Base-by-base conservation (phyloP, 1,140 invertebrate species). In the Lepidurus arcticus region DNA sequence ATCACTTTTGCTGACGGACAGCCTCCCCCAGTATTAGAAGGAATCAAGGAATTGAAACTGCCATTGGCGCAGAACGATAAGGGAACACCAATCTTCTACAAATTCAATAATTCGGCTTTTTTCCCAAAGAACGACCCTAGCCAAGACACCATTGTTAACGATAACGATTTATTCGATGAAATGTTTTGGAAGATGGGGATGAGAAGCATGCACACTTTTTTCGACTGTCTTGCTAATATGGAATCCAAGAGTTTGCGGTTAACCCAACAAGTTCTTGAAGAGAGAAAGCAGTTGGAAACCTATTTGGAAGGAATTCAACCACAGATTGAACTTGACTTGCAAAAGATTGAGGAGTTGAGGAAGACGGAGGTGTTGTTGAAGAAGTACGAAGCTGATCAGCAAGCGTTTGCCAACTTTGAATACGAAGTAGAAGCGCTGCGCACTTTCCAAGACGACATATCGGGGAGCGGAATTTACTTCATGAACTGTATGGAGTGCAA, bases 251-350 rank as follows among this genome's bases (percentile, higher is more conserved):
- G 21, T 9, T 34, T 74, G 1, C 42, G 5, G 8, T 34, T 74
- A 11, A 74, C 73, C 1, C 24, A 74, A 74, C 10, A 74, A n/a
- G 73, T 74, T 9, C 16, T 74, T 10, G 73, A n/a, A 8, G 73
- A 74, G 73, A 8, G 73, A 34, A 74, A 74, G 73, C 73, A 9
- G 42, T 7, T 74, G 73, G 73, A 74, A 74, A 7, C 73, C 73
- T 26, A 21, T 9, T 21, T 74, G 73, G n/a, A 74, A 21, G 73
- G 73, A 74, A 21, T 74, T 16, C 73, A 74, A n/a, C 73, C 73
- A 3, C 73, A 26, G 26, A 26, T 26, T 26, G 26, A 1, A 1
- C 0, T 26, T 26, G 24, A 1, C 24, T 24, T 24, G 24, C 24
- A 24, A 24, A 24, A 24, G 24, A 24, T 24, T 0, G 24, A 24